phyloP scores from a whole-genome alignment of 2,888 invertebrate species.

The Trachelus iudaicus region DNA sequence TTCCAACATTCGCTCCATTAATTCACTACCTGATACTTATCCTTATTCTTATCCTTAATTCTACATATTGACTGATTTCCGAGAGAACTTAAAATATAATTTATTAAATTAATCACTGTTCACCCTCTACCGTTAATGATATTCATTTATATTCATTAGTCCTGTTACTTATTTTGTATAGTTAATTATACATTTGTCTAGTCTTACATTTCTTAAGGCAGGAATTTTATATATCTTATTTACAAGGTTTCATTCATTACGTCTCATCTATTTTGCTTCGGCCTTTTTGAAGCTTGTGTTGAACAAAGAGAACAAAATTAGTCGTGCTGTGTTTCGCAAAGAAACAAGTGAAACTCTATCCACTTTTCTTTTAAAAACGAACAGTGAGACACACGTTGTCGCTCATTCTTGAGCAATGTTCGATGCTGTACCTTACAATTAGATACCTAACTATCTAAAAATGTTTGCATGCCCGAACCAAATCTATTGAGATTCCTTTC shows the following conservation, averaged over 20 bases:
- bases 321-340: not conserved
- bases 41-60: conserved; percentile 6
- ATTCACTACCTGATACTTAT: not conserved
- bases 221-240: conserved; percentile 56
- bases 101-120: conserved; percentile 13
- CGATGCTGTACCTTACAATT: not conserved
- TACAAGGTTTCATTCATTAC: conserved; percentile 30
- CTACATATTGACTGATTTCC: conserved; percentile 1
- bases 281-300: not conserved
- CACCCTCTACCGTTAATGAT: conserved; percentile 13
- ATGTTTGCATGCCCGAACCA: not conserved
- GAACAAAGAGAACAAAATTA: not conserved
- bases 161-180: conserved; percentile 41
- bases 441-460: not conserved
- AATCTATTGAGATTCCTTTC: not conserved
- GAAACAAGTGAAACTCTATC: not conserved
- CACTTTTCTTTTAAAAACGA: not conserved
- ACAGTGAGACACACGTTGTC: not conserved
- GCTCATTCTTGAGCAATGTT: not conserved
- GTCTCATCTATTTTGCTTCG: conserved; percentile 25
- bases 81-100: not conserved
- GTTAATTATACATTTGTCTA: conserved; percentile 47
- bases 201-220: conserved; percentile 64
- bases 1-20: not conserved
- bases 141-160: conserved; percentile 40